phyloP scores from a whole-genome alignment of 2,113 vertebrate species.

The Sialia sialis region DNA sequence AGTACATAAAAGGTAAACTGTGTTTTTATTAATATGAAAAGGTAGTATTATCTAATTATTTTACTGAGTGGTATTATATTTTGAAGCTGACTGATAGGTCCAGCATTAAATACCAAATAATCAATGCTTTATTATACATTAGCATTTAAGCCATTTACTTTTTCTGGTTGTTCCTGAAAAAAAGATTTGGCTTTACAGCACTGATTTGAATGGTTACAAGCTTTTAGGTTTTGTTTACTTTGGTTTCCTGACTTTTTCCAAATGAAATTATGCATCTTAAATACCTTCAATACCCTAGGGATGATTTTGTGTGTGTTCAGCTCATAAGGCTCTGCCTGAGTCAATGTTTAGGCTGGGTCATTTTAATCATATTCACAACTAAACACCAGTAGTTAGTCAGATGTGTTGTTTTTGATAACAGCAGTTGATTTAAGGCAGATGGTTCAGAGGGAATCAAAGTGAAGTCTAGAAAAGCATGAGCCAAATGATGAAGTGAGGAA shows the following conservation, averaged over 20 bases:
- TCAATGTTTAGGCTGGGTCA: background rate
- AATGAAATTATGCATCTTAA: background rate
- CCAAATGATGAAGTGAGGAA: background rate
- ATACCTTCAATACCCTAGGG: background rate
- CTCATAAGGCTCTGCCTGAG: background rate
- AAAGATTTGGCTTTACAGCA: background rate
- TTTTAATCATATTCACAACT: background rate
- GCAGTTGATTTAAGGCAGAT: background rate
- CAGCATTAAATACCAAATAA: background rate
- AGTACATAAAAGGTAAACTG: slow-evolving; percentile 66
- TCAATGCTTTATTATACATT: background rate
- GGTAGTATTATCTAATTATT: background rate
- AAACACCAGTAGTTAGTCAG: background rate
- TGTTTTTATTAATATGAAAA: background rate
- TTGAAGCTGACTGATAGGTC: background rate
- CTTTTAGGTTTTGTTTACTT: background rate
- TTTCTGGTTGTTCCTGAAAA: background rate
- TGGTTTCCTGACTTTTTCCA: background rate
- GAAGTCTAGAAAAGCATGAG: background rate
- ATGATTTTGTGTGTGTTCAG: background rate
- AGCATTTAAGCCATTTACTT: background rate
- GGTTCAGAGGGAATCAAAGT: background rate
- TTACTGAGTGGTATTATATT: background rate
- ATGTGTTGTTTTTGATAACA: background rate
- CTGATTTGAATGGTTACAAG: background rate